These are phyloP conservation scores for Machimus atricapillus DNA, from an alignment of 2,888 invertebrate species.

Conservation along the genomic window DNA sequence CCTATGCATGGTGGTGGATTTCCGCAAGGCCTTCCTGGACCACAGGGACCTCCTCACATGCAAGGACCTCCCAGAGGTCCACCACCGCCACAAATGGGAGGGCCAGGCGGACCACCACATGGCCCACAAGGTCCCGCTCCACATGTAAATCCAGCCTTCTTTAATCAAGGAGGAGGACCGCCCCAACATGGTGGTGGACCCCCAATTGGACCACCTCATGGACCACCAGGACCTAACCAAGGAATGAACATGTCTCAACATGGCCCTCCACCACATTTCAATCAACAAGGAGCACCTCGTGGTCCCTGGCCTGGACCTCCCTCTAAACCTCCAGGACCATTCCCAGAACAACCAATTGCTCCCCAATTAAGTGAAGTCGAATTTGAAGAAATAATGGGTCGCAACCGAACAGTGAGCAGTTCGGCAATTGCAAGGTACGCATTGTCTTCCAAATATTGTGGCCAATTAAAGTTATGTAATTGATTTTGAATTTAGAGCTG, in stretches of 20 bases:
- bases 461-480: background rate
- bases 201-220: conserved; percentile 66
- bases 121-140: conserved; percentile 77
- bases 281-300: conserved; percentile 73
- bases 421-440: conserved; percentile 83
- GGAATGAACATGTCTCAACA: conserved; percentile 64
- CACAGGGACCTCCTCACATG: conserved; percentile 74
- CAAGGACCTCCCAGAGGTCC: conserved; percentile 72
- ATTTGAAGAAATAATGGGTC: conserved; percentile 97
- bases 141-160: conserved; percentile 97
- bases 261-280: conserved; percentile 74
- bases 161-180: conserved; percentile 71
- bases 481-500: conserved; percentile 71
- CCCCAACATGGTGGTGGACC: conserved; percentile 65
- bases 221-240: conserved; percentile 63
- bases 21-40: conserved; percentile 67
- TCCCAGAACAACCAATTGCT: conserved; percentile 63
- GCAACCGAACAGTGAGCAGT: conserved; percentile 96
- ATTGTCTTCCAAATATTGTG: background rate
- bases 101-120: conserved; percentile 65
- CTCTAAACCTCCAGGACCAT: conserved; percentile 59
- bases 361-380: conserved; percentile 87
- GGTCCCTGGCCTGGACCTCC: conserved; percentile 69
- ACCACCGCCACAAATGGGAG: conserved; percentile 64
- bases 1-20: conserved; percentile 75